These are phyloP conservation scores for Apotomis capreana DNA, from an alignment of 2,888 invertebrate species.

Conservation along the genomic window DNA sequence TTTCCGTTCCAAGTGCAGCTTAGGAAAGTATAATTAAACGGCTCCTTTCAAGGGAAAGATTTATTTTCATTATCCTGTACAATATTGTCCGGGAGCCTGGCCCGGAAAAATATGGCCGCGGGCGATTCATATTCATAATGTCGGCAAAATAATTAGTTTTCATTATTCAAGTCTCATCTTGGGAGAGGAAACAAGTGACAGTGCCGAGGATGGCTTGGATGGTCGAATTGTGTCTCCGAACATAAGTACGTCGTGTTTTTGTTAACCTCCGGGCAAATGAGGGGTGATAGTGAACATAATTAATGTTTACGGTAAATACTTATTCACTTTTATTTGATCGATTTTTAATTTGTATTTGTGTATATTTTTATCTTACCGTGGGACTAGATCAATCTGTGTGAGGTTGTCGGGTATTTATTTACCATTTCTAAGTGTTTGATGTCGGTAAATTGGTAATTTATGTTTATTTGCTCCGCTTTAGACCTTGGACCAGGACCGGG, in stretches of 20 bases:
- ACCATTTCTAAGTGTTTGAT: too few species aligned
- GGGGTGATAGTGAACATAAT: too few species aligned
- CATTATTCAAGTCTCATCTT: conserved; percentile 54
- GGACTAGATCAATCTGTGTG: too few species aligned
- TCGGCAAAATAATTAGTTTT: conserved; percentile 65
- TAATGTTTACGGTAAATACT: too few species aligned
- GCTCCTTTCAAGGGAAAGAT: conserved; percentile 47
- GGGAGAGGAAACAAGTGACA: conserved; percentile 22
- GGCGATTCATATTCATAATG: conserved; percentile 67
- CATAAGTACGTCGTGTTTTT: not conserved
- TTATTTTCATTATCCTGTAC: conserved; percentile 56
- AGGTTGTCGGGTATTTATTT: too few species aligned
- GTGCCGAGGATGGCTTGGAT: conserved; percentile 1
- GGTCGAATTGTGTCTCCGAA: conserved; percentile 10
- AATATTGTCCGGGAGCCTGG: conserved; percentile 35
- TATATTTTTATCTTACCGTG: too few species aligned
- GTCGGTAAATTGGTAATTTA: too few species aligned
- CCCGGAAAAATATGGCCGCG: conserved; percentile 53
- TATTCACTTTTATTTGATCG: too few species aligned
- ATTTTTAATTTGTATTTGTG: too few species aligned
- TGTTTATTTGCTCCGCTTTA: too few species aligned
- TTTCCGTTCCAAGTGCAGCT: conserved; percentile 40
- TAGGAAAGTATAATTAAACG: conserved; percentile 48
- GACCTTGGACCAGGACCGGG: too few species aligned
- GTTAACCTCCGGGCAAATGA: too few species aligned